Evolutionary conservation across 2,797 vertebrate genomes (phyloP), one percentile per base, ranked within the genome.

Genomic region (Zenarchopterus dispar): DNA sequence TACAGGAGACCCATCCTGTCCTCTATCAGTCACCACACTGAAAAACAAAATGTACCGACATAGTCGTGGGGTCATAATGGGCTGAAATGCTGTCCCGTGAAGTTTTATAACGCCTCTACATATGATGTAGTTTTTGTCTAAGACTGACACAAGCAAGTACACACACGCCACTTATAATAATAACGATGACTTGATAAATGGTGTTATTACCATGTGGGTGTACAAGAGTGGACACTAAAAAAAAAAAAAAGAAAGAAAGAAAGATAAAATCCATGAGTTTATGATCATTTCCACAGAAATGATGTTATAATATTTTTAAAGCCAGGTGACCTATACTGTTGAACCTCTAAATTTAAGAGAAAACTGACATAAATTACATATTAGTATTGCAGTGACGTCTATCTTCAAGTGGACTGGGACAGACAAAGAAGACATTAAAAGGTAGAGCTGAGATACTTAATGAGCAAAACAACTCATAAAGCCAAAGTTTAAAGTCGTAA

Each of bases 401-500:
- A 65, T 56, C 26, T 66, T 18, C 23, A 43, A 41, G 33, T 31
- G 22, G 41, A 42, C 13, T 16, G 17, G 28, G 16, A 21, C 5
- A 44, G 48, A 65, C 51, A 7, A 60, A 52, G 41, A 21, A 53
- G 16, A 31, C 10, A n/a, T 52, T 39, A 22, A 58, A 44, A 4
- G 23, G 63, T 41, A 6, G 13, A 63, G 43, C 28, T 50, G 6
- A 61, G 26, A 69, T 65, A 51, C 61, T 78, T 65, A 26, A 36
- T 11, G 33, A 36, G 33, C 26, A 48, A 74, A 76, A 69, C 22
- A 2, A 55, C 13, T 50, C 5, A 2, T 71, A 24, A 24, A 75
- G 43, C 43, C 36, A 49, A 52, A 68, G 56, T 65, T 18, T 60
- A 54, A 77, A 74, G 45, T 75, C 56, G 51, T 41, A 1, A 78